phyloP scores from a whole-genome alignment of 2,888 invertebrate genomes.

The Micoletzkya japonica region DNA sequence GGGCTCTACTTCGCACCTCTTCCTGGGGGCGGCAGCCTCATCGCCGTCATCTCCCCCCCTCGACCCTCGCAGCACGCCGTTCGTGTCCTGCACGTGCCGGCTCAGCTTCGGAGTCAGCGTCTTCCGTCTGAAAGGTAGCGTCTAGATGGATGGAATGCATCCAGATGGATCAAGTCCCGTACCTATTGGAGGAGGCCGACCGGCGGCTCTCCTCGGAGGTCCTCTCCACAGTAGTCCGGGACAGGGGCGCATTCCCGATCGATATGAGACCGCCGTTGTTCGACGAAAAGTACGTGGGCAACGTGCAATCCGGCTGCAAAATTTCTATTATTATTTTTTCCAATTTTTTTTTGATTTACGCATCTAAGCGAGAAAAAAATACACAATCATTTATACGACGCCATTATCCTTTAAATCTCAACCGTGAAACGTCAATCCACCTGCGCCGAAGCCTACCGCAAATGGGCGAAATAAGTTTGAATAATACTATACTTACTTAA shows the following conservation, averaged over 20 bases:
- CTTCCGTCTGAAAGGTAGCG: slow-evolving; percentile 8
- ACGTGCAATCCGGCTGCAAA: too few species aligned
- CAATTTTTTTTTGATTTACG: too few species aligned
- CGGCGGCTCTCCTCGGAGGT: not conserved
- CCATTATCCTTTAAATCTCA: too few species aligned
- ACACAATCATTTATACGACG: too few species aligned
- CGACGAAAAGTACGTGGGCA: slow-evolving; percentile 29
- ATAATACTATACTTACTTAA: too few species aligned
- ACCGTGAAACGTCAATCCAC: too few species aligned
- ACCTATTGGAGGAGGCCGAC: not conserved
- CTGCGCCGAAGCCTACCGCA: too few species aligned
- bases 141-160: not conserved
- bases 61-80: not conserved
- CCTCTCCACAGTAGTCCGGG: not conserved
- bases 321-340: too few species aligned
- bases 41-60: slow-evolving; percentile 29
- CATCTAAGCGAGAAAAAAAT: too few species aligned
- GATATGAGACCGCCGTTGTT: slow-evolving; percentile 39
- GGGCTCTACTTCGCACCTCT: slow-evolving; percentile 26
- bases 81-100: slow-evolving; percentile 5
- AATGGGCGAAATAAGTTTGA: too few species aligned
- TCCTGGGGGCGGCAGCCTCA: slow-evolving; percentile 35
- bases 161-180: too few species aligned
- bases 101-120: slow-evolving; percentile 26
- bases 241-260: slow-evolving; percentile 29